Conservation (phyloP, 2,888 invertebrate genomes). For the Dolomedes plantarius region DNA sequence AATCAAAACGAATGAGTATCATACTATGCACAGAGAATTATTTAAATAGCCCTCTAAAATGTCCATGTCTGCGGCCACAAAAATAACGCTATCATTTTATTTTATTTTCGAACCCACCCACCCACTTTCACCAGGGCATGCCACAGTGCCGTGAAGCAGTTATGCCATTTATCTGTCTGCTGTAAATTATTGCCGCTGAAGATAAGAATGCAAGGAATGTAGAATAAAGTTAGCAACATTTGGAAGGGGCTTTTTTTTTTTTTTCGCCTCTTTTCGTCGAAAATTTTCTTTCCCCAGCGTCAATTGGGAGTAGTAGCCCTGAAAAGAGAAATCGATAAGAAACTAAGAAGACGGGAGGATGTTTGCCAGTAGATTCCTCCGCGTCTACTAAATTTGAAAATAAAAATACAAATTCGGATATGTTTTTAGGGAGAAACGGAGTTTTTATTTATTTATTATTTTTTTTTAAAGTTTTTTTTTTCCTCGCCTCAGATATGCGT, state of each 20-base stretch:
- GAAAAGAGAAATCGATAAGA: constrained; percentile 51
- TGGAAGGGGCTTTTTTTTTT: constrained; percentile 21
- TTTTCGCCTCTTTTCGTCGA: constrained; percentile 10
- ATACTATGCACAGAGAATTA: constrained; percentile 33
- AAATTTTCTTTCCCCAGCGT: constrained; percentile 22
- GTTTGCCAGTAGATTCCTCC: constrained; percentile 53
- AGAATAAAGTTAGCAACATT: constrained; percentile 67
- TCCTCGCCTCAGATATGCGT: background rate
- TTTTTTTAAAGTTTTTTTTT: background rate
- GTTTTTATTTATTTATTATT: background rate
- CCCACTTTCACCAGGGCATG: background rate
- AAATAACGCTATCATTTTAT: constrained; percentile 56
- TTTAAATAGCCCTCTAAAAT: constrained; percentile 49
- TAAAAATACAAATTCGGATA: constrained; percentile 60
- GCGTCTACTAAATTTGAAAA: constrained; percentile 52
- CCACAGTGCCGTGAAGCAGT: background rate
- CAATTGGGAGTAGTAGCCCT: constrained; percentile 41
- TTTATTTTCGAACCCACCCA: constrained; percentile 48
- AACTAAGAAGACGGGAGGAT: constrained; percentile 32
- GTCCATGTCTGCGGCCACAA: constrained; percentile 13
- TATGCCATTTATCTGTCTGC: constrained; percentile 57
- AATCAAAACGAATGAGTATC: constrained; percentile 32
- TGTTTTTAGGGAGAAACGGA: constrained; percentile 28
- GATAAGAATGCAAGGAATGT: constrained; percentile 58
- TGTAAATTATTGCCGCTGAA: constrained; percentile 62